Evolutionary conservation across 2,797 vertebrate genomes (phyloP).

Genomic region (Leuciscus waleckii): DNA sequence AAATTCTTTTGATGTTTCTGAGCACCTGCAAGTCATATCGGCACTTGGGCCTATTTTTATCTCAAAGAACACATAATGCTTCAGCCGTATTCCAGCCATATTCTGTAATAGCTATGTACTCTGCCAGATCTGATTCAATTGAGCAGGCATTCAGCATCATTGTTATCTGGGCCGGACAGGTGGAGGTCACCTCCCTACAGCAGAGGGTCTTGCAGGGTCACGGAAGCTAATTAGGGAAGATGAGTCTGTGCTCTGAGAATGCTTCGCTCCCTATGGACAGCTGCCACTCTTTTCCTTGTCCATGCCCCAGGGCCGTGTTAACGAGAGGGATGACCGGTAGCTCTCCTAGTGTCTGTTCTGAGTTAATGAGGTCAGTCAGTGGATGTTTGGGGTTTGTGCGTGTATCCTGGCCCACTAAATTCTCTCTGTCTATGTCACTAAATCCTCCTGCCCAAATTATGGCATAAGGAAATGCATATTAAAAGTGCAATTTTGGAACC

Average conservation of each 20-base stretch:
- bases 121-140: background rate
- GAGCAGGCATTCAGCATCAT: slow-evolving; percentile 10
- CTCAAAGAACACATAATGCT: slow-evolving; percentile 13
- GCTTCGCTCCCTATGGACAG: slow-evolving; percentile 37
- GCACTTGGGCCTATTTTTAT: slow-evolving; percentile 2
- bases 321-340: slow-evolving; percentile 21
- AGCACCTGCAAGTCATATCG: slow-evolving; percentile 6
- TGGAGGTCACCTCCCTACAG: slow-evolving; percentile 49
- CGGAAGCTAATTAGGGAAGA: slow-evolving; percentile 38
- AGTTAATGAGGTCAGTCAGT: slow-evolving; percentile 23
- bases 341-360: slow-evolving; percentile 39
- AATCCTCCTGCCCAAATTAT: background rate
- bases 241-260: slow-evolving; percentile 33
- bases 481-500: background rate
- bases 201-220: slow-evolving; percentile 52
- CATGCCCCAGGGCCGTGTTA: slow-evolving; percentile 22
- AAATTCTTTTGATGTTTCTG: slow-evolving; percentile 25
- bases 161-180: slow-evolving; percentile 12
- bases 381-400: slow-evolving; percentile 18
- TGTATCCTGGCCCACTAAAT: slow-evolving; percentile 2
- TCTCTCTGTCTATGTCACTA: background rate
- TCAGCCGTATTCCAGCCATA: background rate
- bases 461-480: background rate
- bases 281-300: slow-evolving; percentile 38
- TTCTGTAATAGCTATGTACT: background rate